Evolutionary conservation across 2,113 vertebrate species (phyloP).

Genomic region (Macrotus californicus): DNA sequence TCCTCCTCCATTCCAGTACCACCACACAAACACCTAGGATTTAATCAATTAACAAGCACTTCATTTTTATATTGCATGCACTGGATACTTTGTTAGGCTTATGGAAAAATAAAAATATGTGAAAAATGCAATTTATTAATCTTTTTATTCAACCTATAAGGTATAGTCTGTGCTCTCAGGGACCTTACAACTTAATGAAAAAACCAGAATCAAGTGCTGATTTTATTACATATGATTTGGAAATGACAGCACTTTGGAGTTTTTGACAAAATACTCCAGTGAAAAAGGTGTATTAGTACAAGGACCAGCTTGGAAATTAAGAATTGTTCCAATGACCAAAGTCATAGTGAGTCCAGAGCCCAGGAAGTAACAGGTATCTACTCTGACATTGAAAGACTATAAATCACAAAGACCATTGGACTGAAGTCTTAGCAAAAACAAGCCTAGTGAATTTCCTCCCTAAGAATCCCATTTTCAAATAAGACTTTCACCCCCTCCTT

Average conservation of each 20-base stretch:
- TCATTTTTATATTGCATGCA: not conserved
- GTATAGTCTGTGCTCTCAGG: not conserved
- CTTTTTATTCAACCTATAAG: not conserved
- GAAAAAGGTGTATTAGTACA: not conserved
- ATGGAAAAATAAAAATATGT: not conserved
- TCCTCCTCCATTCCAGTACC: not conserved
- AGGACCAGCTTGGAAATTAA: not conserved
- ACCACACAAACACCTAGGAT: not conserved
- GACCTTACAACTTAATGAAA: not conserved
- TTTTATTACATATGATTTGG: not conserved
- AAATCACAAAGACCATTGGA: not conserved
- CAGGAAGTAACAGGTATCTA: not conserved
- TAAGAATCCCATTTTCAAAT: not conserved
- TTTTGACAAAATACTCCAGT: not conserved
- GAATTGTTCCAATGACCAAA: not conserved
- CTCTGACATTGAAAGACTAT: not conserved
- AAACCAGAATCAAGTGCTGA: not conserved
- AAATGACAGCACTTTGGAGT: not conserved
- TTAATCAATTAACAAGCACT: not conserved
- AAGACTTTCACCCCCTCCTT: not conserved
- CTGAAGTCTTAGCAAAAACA: not conserved
- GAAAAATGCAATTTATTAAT: not conserved
- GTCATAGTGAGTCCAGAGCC: not conserved
- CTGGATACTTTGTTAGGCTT: not conserved
- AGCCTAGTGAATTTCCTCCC: not conserved